Base-by-base conservation (phyloP, 2,888 invertebrate genomes). In the Acanthopleura granulata region DNA sequence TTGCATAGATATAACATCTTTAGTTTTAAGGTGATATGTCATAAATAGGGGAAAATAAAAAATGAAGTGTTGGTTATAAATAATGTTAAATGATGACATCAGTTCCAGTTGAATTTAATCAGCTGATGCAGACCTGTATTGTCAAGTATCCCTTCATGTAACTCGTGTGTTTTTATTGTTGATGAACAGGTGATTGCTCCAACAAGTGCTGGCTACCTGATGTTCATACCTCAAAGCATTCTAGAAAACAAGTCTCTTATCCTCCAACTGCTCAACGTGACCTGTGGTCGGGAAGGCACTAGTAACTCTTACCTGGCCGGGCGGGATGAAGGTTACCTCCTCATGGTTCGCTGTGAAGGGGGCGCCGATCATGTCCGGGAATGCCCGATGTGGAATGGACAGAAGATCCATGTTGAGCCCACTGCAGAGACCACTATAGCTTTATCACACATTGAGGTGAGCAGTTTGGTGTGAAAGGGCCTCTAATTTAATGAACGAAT, bases 371-470 rank as follows among this genome's bases (percentile, higher is more conserved):
- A 80, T 18, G 74, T 73, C 9, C 51, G 69, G 0, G 81, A 82
- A 69, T 83, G 85, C 75, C 83, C 84, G 0, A 71, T 75, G 27
- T 91, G 91, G 91, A 76, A 78, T 1, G 91, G 91, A 16, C 79
- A 83, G 72, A 85, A 84, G 49, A 85, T 91, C 22, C 82, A 83
- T 62, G 89, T 92, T 25, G 90, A 90, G 75, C 90, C 91, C 0
- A 91, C 91, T 11, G 91, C 91, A n/a, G 91, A 92, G 78, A 91
- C 90, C 11, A 89, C 91, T 70, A 91, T 91, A 72, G 90, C 91
- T 49, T 86, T 92, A 40, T 90, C 90, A 29, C 91, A 91, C 80
- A 88, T 91, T 71, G 88, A 90, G 86, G 91, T 91, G 76, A 4
- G 50, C 22, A 4, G 57, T 1, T 57, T 3, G 57, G 12, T 18